Base-by-base conservation (phyloP, 2,888 invertebrate genomes). In the Lasioglossum malachurum region DNA sequence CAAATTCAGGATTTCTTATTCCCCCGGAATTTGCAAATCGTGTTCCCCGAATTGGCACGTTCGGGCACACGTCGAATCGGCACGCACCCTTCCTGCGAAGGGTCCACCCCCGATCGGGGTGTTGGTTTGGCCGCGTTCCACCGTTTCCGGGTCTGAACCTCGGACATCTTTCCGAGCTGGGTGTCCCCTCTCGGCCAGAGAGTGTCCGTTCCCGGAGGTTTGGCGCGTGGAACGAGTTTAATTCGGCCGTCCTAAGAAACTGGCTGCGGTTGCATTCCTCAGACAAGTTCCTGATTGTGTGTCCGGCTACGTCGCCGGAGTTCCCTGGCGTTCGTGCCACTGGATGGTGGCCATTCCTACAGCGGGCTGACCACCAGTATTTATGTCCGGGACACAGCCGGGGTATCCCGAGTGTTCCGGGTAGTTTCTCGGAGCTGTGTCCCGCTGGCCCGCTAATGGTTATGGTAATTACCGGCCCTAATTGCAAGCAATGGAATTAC, bases 401-500 rank as follows among this genome's bases (percentile, higher is more conserved):
- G 89, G 89, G 90, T 91, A 91, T 92, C 92, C 90, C 91, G 89
- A 89, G 89, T 91, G 92, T 92, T 92, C 91, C 89, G 86, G 91
- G 92, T 92, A 93, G 93, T 93, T 93, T 93, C 91, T 89, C 91
- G 88, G 86, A 83, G 82, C 92, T 35, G 87, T 92, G 90, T 91
- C 92, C 88, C 88, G 88, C 88, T 89, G 87, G 90, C 91, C 92
- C 94, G 93, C 94, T 95, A 95, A 95, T 95, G 95, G 94, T 95
- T 95, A 95, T 95, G 95, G 95, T 95, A 95, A 95, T 95, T 95
- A 95, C 95, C 93, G 90, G 92, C 93, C 94, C 94, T 95, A 95
- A 95, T 95, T 95, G 95, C 95, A 92, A 94, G 94, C 95, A 95
- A 95, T 95, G 95, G 94, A 95, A 95, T 95, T 95, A 94, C 95